Conservation (phyloP, 1,140 invertebrate species). For the Bombus breviceps region DNA sequence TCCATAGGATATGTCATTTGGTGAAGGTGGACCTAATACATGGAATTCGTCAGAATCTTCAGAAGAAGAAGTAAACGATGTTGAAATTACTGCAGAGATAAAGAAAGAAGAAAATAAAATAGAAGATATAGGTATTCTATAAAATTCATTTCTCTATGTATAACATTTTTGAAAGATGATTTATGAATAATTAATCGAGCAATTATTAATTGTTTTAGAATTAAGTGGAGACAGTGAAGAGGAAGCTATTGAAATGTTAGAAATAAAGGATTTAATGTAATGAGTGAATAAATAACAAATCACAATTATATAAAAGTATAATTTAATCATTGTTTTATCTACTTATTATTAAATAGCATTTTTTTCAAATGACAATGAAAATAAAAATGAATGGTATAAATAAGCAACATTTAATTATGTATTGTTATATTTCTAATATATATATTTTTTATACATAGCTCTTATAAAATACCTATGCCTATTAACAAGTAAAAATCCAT, state of each 20-base stretch:
- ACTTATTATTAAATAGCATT: not conserved
- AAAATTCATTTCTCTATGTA: not conserved
- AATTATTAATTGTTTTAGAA: conserved; percentile 76
- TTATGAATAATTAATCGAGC: conserved; percentile 1
- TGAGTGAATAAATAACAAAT: conserved; percentile 34
- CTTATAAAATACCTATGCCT: conserved; percentile 72
- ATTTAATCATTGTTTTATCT: not conserved
- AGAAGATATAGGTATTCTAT: conserved; percentile 6
- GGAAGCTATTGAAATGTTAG: conserved; percentile 76
- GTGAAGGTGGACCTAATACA: conserved; percentile 75
- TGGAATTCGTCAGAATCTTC: conserved; percentile 74
- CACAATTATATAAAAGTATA: not conserved
- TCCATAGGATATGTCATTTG: conserved; percentile 60
- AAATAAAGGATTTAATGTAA: conserved; percentile 63
- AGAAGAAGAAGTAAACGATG: conserved; percentile 71
- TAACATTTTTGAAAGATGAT: not conserved
- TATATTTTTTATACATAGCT: conserved; percentile 51
- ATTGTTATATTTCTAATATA: conserved; percentile 18
- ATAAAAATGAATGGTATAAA: not conserved
- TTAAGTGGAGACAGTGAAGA: conserved; percentile 83
- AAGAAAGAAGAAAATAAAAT: conserved; percentile 44
- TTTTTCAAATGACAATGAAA: not conserved
- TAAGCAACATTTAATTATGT: conserved; percentile 10
- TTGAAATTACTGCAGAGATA: conserved; percentile 73
- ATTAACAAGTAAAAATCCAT: conserved; percentile 72